Conservation (phyloP, 2,888 invertebrate genomes). For the Dermolepida albohirtum region DNA sequence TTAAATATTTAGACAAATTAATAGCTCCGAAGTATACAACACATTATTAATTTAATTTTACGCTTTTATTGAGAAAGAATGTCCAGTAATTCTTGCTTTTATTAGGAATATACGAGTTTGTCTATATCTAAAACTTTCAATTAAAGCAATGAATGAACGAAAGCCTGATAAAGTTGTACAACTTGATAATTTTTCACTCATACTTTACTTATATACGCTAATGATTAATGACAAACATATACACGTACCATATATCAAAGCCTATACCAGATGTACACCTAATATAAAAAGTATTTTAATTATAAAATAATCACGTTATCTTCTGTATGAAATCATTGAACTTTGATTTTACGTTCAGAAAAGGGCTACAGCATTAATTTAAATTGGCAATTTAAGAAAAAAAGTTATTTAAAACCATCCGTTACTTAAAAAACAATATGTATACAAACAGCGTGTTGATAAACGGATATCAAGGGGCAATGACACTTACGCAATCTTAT, state of each 20-base stretch:
- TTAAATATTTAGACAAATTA: too few species aligned
- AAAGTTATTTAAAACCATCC: too few species aligned
- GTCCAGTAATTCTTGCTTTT: too few species aligned
- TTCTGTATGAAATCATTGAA: conserved; percentile 1
- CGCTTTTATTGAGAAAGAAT: too few species aligned
- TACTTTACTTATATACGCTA: neutral
- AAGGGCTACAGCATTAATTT: too few species aligned
- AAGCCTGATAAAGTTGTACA: conserved; percentile 1
- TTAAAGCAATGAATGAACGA: too few species aligned
- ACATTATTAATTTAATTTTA: too few species aligned
- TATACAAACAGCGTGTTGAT: conserved; percentile 22
- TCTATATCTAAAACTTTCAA: neutral
- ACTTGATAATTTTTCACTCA: neutral
- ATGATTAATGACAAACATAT: conserved; percentile 18
- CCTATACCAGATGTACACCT: conserved; percentile 4
- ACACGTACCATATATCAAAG: neutral
- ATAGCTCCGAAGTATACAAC: too few species aligned
- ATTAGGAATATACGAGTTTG: too few species aligned
- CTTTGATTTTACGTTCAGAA: conserved; percentile 16
- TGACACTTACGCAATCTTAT: conserved; percentile 37
- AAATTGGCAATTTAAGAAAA: too few species aligned
- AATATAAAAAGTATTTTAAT: conserved; percentile 22
- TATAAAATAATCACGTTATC: conserved; percentile 12
- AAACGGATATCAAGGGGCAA: conserved; percentile 29
- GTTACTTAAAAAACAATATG: conserved; percentile 9